Percentiles rank a stretch among this genome's conserved stretches.
These are phyloP conservation scores for Sipunculus nudus DNA, from an alignment of 2,888 invertebrate species.

Conservation along the genomic window DNA sequence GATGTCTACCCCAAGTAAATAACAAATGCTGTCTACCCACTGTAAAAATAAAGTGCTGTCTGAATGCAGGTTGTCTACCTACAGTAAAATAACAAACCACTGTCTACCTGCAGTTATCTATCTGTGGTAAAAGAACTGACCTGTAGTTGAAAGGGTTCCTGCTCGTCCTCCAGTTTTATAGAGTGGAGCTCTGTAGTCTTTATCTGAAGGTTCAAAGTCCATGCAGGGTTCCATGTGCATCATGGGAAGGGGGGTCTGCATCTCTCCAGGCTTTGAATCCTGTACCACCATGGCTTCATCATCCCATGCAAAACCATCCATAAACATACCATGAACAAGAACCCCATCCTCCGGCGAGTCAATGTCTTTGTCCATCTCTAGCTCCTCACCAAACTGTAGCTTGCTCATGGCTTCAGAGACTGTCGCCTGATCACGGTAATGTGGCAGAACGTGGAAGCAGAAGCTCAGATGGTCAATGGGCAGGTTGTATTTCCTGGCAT, in stretches of 20 bases:
- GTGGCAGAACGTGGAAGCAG: constrained; percentile 74
- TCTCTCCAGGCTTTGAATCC: constrained; percentile 73
- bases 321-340: constrained; percentile 66
- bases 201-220: constrained; percentile 68
- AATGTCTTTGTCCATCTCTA: constrained; percentile 60
- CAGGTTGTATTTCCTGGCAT: constrained; percentile 64
- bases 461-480: constrained; percentile 68
- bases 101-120: not conserved
- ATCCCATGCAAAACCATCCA: constrained; percentile 67
- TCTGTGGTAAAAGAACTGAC: constrained; percentile 41
- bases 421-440: constrained; percentile 62
- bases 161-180: constrained; percentile 66
- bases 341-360: constrained; percentile 62
- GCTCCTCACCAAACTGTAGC: constrained; percentile 62
- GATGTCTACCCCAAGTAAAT: too few relatives aligned
- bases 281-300: constrained; percentile 51
- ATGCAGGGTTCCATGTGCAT: constrained; percentile 71
- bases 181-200: constrained; percentile 63
- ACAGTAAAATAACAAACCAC: not conserved
- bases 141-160: constrained; percentile 68
- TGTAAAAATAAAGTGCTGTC: too few relatives aligned
- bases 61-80: not conserved
- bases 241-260: constrained; percentile 79
- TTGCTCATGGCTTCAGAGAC: constrained; percentile 46
- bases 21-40: too few relatives aligned